Evolutionary conservation across 2,797 vertebrate genomes (phyloP), one percentile per base, ranked within the genome.

Genomic region (Remorina albescens): DNA sequence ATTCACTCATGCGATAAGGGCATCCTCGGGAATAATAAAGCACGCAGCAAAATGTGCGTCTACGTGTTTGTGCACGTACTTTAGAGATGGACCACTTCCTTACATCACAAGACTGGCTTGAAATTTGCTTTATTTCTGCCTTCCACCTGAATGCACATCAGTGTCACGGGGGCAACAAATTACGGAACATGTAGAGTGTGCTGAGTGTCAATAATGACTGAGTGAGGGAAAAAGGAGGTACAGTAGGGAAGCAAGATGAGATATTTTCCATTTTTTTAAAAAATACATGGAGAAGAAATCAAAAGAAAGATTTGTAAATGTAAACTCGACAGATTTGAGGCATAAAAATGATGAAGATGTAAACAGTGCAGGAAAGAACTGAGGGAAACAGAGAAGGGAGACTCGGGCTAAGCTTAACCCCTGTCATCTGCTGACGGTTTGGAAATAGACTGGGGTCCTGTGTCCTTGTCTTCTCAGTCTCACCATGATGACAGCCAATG

Each of bases 81-180:
- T n/a, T n/a, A 58, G 1, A 57, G 21, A 60, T 47, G 53, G 60
- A 56, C 53, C 46, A 58, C 51, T 15, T 78, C 72, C 80, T 69
- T 60, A 74, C 80, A 67, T 88, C 77, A 81, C 68, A 78, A 62
- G 71, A 78, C 70, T 80, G 42, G 28, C 78, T 82, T 74, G 71
- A 81, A 73, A 87, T 83, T 84, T 82, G 61, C 76, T 86, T 85
- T 86, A 70, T 80, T 86, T 90, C 74, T 76, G 68, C 83, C 68
- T 78, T 85, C 75, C 65, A 84, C 74, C 59, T 67, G 80, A 85
- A 70, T 85, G 75, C 78, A 81, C 67, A 78, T 83, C 74, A 63
- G 50, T 75, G 80, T 86, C 82, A 71, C 54, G 42, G 56, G 77
- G 68, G 53, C 75, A 86, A 76, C 67, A 86, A 86, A 89, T 86